Base-by-base conservation (phyloP, 2,797 vertebrate species). In the Erpetoichthys calabaricus region DNA sequence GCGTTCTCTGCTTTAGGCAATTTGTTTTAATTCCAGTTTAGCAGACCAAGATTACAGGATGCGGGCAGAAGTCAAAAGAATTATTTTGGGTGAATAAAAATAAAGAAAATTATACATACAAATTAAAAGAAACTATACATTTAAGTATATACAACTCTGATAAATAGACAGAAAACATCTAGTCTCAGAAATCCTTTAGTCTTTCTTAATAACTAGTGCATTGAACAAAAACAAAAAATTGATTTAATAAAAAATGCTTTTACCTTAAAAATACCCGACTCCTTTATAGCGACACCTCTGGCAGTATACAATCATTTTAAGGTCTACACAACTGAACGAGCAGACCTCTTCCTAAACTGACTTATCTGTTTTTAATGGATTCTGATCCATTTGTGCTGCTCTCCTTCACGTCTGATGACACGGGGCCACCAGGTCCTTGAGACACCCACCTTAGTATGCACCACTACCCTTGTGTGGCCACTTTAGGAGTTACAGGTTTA, bases 161-260 rank as follows among this genome's bases (percentile, higher is more conserved):
- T 94, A 96, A 94, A 95, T 90, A 94, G 84, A 82, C 75, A 78
- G 89, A 92, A 77, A 89, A 87, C 91, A 88, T 69, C 71, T 72
- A 75, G 64, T 59, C 54, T 77, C 62, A 56, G 63, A 59, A 62
- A 65, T 70, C 56, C 58, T 63, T 59, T 67, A 58, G 66, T 59
- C 68, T 61, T 68, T 61, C 62, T n/a, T 56, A 68, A 56, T 62
- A 65, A 56, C 71, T 65, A 71, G 69, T 73, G 71, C 55, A 49
- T 60, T 45, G 58, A 61, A 56, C 62, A 47, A 55, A 68, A 56
- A 47, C 59, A 55, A 59, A 56, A 47, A 46, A 56, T 55, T 7
- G 3, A 7, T 49, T 42, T 7, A 54, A 6, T 43, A 54, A 8
- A 54, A 54, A 42, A 43, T 41, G 6, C 8, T 54, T 6, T 42